Evolutionary conservation across 2,113 vertebrate species (phyloP).

Genomic region (Antechinus flavipes): DNA sequence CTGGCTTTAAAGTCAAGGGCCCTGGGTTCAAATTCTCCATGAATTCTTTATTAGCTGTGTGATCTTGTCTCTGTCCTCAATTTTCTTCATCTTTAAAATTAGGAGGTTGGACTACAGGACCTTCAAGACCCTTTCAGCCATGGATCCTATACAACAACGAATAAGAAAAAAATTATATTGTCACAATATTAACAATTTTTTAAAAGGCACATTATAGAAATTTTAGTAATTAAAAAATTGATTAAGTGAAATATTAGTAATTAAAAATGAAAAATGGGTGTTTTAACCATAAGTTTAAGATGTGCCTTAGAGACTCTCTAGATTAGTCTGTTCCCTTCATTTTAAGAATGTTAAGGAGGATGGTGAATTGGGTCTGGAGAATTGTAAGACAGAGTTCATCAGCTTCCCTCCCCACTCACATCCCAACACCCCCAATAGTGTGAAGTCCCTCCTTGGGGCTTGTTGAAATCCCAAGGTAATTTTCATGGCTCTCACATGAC

Average conservation of each 20-base stretch:
- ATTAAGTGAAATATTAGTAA: background rate
- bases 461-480: background rate
- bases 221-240: background rate
- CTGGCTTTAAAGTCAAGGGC: background rate
- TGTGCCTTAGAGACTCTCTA: background rate
- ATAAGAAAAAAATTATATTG: background rate
- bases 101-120: background rate
- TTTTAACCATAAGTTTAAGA: background rate
- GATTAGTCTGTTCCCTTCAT: background rate
- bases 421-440: background rate
- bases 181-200: background rate
- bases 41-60: background rate
- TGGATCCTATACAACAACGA: background rate
- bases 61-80: background rate
- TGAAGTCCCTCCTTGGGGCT: background rate
- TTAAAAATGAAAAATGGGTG: background rate
- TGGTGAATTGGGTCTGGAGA: background rate
- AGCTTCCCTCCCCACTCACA: background rate
- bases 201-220: background rate
- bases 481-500: background rate
- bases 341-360: background rate
- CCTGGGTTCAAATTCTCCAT: background rate
- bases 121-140: background rate
- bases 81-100: background rate
- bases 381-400: background rate